phyloP scores from a whole-genome alignment of 2,888 invertebrate species.

The Argyra leucocephala region DNA sequence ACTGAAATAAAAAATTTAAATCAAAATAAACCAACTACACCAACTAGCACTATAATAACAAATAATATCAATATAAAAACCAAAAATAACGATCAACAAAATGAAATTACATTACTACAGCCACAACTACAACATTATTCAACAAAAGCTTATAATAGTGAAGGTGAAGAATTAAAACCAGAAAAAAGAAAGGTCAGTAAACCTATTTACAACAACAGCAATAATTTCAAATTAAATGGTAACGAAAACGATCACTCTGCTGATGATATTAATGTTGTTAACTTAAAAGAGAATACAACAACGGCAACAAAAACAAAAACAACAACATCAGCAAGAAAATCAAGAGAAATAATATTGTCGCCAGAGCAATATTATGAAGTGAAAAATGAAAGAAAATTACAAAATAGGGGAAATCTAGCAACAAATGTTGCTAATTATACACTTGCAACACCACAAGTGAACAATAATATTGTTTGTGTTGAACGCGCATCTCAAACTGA shows the following conservation, averaged over 20 bases:
- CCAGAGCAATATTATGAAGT: slow-evolving; percentile 11
- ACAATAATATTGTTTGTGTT: background rate
- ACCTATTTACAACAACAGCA: slow-evolving; percentile 11
- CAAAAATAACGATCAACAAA: background rate
- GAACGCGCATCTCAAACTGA: slow-evolving; percentile 11
- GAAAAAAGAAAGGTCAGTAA: slow-evolving; percentile 11
- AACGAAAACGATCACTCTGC: too few species aligned
- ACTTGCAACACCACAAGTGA: slow-evolving; percentile 2
- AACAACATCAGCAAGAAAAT: background rate
- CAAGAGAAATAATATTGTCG: slow-evolving; percentile 1
- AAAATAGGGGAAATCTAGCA: slow-evolving; percentile 11
- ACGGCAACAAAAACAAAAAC: slow-evolving; percentile 12
- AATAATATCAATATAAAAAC: background rate
- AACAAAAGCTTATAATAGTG: background rate
- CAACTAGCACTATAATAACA: background rate
- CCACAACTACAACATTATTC: background rate
- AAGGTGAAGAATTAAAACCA: background rate
- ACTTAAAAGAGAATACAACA: slow-evolving; percentile 15
- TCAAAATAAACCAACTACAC: background rate
- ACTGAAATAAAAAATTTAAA: background rate
- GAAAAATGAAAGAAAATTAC: background rate
- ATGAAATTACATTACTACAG: background rate
- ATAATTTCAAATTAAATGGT: slow-evolving; percentile 13
- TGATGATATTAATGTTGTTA: slow-evolving; percentile 14
- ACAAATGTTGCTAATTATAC: background rate